Evolutionary conservation across 2,113 vertebrate species (phyloP).

Genomic region (Corydoras maculifer): DNA sequence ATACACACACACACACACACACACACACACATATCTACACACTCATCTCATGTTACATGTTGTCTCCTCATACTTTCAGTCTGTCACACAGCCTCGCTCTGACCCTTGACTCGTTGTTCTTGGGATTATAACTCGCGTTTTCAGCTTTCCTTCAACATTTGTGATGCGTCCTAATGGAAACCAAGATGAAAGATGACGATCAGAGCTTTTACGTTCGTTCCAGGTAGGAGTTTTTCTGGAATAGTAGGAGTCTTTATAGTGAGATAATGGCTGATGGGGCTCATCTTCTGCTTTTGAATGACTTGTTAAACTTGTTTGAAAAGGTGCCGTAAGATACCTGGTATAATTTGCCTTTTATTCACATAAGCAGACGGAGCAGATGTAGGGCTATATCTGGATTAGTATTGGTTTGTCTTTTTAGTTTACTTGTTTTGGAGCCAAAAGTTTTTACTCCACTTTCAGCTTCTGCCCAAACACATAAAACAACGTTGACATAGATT

Average conservation of each 20-base stretch:
- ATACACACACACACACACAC: slow-evolving; percentile 1
- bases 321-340: no score
- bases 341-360: no score
- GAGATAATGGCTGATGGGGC: slow-evolving; percentile 7
- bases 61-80: background rate
- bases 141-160: slow-evolving; percentile 11
- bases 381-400: no score
- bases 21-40: background rate
- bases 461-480: no score
- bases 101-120: background rate
- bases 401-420: no score
- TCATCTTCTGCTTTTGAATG: background rate
- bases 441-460: no score
- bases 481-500: no score
- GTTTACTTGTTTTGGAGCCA: no score
- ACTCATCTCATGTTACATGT: slow-evolving; percentile 10
- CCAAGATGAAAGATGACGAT: slow-evolving; percentile 44
- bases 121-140: background rate
- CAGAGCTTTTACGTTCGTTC: slow-evolving; percentile 46
- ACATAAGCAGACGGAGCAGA: no score
- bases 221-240: slow-evolving; percentile 48
- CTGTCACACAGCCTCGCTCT: background rate
- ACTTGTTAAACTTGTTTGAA: no score
- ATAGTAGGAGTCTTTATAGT: background rate
- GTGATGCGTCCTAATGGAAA: slow-evolving; percentile 49